phyloP scores from a whole-genome alignment of 2,113 vertebrate genomes.

The Cephalopterus ornatus region DNA sequence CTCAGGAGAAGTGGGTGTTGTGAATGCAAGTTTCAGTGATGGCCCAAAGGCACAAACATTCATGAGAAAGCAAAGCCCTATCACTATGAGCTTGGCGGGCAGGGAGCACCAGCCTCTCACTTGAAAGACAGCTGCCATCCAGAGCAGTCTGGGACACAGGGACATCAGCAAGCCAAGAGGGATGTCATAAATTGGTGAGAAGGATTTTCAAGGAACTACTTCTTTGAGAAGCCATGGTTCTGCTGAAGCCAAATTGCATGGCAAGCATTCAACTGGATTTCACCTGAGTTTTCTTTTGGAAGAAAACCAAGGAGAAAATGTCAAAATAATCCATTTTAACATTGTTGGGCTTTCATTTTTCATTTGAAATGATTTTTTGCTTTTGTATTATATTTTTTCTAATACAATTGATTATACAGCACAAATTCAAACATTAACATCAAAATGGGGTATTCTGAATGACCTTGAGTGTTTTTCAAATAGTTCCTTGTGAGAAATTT shows the following conservation, averaged over 20 bases:
- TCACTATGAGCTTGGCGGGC: rapidly evolving
- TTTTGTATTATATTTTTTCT: neutral
- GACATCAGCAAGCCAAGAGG: rapidly evolving
- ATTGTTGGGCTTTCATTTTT: conserved; percentile 5
- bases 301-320: neutral
- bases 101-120: neutral
- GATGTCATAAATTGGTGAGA: rapidly evolving
- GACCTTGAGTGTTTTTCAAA: neutral
- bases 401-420: neutral
- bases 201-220: neutral
- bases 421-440: neutral
- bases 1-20: neutral
- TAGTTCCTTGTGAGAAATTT: neutral
- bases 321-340: conserved; percentile 24
- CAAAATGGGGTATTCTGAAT: neutral
- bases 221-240: neutral
- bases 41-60: neutral
- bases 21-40: neutral
- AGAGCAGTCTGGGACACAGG: neutral
- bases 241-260: neutral
- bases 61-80: neutral
- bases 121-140: neutral
- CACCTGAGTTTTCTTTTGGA: neutral
- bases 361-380: neutral
- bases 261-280: neutral